Base-by-base conservation (phyloP, 2,888 invertebrate species). In the Chouioia cunea region DNA sequence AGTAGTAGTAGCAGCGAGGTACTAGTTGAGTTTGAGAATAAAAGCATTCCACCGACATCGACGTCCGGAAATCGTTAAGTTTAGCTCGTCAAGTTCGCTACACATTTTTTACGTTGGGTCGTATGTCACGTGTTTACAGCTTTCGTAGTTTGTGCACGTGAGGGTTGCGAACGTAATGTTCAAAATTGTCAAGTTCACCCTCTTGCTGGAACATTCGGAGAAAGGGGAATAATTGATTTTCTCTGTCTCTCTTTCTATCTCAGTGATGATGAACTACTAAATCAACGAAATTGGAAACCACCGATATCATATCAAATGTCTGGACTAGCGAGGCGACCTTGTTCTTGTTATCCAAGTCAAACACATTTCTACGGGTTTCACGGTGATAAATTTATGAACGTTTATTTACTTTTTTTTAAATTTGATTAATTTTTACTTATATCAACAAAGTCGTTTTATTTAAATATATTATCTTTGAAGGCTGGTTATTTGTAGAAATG, bases 41-140 rank as follows among this genome's bases (percentile, higher is more conserved):
- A 22, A 46, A 50, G 50, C 1, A 6, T 14, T 15, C 36, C 12
- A 36, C 36, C 46, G 23, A 46, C 48, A 48, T 57, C 65, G 67
- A 43, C 62, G n/a, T 15, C 50, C 50, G 62, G 68, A 62, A 68
- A 63, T 57, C 62, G 68, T 68, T 68, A 68, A 68, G n/a, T 68
- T 68, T 50, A 56, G 22, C 20, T 22, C 1, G 43, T 15, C 22
- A 14, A 2, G n/a, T 47, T 15, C 18, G 18, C n/a, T 58, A 20
- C 15, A 20, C 43, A n/a, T 10, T 18, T 60, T 67, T 67, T 36
- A 54, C 66, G 52, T 14, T 4, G 43, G 52, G 53, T 47, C 10
- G 36, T 36, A 36, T 36, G 58, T 47, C 43, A 43, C 59, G 59
- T 52, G 27, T 47, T 67, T 67, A 36, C 46, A 59, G 47, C 54